Evolutionary conservation across 2,797 vertebrate genomes (phyloP).

Genomic region (Poecilia velifera): DNA sequence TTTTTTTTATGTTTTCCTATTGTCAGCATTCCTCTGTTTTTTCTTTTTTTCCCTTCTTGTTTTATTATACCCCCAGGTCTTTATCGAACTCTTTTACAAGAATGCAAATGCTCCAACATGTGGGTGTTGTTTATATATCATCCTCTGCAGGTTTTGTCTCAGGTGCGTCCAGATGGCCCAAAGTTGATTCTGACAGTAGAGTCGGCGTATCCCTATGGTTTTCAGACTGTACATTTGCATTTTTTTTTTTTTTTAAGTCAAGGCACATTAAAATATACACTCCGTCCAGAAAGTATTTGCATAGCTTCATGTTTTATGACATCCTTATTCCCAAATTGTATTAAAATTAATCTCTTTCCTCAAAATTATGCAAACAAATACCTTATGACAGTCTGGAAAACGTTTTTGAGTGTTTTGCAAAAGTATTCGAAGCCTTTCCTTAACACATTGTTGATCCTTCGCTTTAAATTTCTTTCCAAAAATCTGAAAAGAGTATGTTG

Average conservation of each 20-base stretch:
- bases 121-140: conserved; percentile 19
- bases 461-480: background rate
- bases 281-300: background rate
- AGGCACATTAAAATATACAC: background rate
- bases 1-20: conserved; percentile 41
- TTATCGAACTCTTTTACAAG: conserved; percentile 31
- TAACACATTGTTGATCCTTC: too few species aligned
- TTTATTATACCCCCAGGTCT: conserved; percentile 41
- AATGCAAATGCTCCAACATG: conserved; percentile 14
- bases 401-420: background rate
- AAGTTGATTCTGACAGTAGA: conserved; percentile 24
- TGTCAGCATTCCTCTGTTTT: conserved; percentile 59
- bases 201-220: conserved; percentile 10
- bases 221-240: conserved; percentile 9
- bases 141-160: conserved; percentile 38
- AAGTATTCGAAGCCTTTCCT: background rate
- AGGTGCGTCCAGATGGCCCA: conserved; percentile 42
- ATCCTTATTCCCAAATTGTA: background rate
- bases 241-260: background rate
- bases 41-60: background rate
- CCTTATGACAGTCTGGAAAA: background rate
- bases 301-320: background rate
- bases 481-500: background rate
- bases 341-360: background rate
- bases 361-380: background rate